Evolutionary conservation across 2,888 invertebrate species (phyloP).

Genomic region (Willowsia nigromaculata): DNA sequence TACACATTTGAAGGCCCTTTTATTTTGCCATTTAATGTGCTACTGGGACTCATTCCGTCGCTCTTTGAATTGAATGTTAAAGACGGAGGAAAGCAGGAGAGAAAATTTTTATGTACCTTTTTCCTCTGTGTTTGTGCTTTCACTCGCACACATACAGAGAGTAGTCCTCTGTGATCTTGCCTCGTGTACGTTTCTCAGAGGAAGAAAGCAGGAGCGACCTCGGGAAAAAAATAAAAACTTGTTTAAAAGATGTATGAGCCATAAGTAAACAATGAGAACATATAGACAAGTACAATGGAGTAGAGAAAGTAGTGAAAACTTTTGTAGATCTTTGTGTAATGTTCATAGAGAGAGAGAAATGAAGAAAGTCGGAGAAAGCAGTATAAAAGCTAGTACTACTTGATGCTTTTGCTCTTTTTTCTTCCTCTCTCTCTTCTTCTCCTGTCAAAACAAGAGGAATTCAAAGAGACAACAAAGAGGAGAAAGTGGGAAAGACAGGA

Average conservation of each 20-base stretch:
- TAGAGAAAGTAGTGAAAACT: no score
- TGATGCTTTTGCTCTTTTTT: constrained; percentile 40
- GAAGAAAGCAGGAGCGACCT: neutral
- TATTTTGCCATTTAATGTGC: constrained; percentile 64
- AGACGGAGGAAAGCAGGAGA: no score
- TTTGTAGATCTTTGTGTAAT: no score
- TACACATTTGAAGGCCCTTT: constrained; percentile 49
- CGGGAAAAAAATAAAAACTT: neutral
- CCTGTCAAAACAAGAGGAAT: constrained; percentile 39
- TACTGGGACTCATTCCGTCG: constrained; percentile 63
- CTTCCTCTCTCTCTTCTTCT: no score
- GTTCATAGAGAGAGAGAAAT: neutral
- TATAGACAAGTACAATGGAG: neutral
- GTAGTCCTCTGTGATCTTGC: neutral
- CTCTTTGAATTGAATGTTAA: constrained; percentile 64
- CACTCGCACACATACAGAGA: neutral
- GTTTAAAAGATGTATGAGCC: constrained; percentile 43
- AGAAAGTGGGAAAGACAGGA: constrained; percentile 6
- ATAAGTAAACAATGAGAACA: constrained; percentile 32
- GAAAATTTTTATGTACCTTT: neutral
- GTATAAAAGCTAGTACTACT: constrained; percentile 4
- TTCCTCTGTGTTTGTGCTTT: neutral
- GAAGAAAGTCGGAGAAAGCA: constrained; percentile 1
- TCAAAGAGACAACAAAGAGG: constrained; percentile 33
- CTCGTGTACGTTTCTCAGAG: neutral